Base-by-base conservation (phyloP, 1,140 invertebrate species). In the Bombus superbus region DNA sequence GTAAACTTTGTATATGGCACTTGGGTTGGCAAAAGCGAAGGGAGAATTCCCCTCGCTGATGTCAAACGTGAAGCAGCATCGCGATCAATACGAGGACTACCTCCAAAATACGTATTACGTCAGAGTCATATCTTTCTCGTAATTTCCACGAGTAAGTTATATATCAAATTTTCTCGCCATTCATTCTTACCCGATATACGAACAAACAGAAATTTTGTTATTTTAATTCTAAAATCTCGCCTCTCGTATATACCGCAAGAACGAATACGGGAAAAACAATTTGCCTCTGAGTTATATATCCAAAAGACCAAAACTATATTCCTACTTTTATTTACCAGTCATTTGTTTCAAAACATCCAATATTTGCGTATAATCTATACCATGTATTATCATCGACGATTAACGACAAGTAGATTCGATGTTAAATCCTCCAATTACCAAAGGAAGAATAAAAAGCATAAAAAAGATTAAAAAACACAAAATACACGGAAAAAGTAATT, bases 31-130 rank as follows among this genome's bases (percentile, higher is more conserved):
- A 68, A 81, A 62, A 38, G 25, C n/a, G n/a, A 38, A 57, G 71
- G 79, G 71, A 35, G 79, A 75, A 75, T 53, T 32, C 84, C 79
- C 71, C 28, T 57, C 22, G 13, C 57, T 9, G 73, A 53, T 69
- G 25, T 72, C 40, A 53, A 42, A 80, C 73, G 68, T 6, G 68
- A 72, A 18, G 32, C 53, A 10, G 18, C 53, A 62, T n/a, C n/a
- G 66, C 83, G 83, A 85, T 85, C 83, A 80, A 85, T 85, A 85
- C 53, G 2, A 42, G 10, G 6, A 40, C 10, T 25, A 44, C 11
- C 9, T 22, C 8, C 3, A 10, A 83, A 77, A 28, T 53, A 53
- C 18, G 22, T 53, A 35, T 68, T 35, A 25, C 25, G 5, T 28
- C 22, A 53, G 18, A 53, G 47, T 6, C 18, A 22, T 11, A 25